A percentile compares a stretch with the other conserved stretches of the same genome.
Conservation (phyloP, 37 sponge, comb jelly and placozoan species). For the Petrosia ficiformis region DNA sequence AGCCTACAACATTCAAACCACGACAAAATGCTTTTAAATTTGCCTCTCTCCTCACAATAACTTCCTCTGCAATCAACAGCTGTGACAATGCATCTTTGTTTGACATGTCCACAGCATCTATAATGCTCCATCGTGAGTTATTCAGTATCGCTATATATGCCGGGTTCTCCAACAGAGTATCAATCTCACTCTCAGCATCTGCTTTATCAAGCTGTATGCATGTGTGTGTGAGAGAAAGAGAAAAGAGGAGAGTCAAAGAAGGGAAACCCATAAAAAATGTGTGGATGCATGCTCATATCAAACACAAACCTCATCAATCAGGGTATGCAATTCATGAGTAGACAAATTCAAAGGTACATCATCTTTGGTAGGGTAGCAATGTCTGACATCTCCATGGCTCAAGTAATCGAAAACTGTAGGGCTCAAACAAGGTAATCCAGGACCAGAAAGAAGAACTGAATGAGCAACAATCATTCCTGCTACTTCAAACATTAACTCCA, state of each 20-base stretch:
- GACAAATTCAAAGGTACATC: constrained; percentile 41
- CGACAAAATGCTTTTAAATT: constrained; percentile 8
- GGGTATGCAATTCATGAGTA: constrained; percentile 6
- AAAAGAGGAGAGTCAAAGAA: no score
- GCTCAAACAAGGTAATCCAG: constrained; percentile 23
- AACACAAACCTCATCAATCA: constrained; percentile 40
- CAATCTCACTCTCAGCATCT: constrained; percentile 5
- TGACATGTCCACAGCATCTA: background rate
- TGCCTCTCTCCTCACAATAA: background rate
- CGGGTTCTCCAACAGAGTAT: constrained; percentile 5
- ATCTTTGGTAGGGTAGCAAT: constrained; percentile 1
- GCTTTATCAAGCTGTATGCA: constrained; percentile 11
- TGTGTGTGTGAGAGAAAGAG: no score
- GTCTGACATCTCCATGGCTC: background rate
- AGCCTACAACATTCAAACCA: background rate
- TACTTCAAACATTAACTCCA: constrained; percentile 27
- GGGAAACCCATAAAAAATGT: no score
- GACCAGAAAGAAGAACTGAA: constrained; percentile 46
- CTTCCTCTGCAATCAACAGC: constrained; percentile 19
- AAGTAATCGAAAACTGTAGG: constrained; percentile 14
- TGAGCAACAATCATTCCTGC: constrained; percentile 48
- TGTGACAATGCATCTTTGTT: constrained; percentile 8
- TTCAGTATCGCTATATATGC: constrained; percentile 6
- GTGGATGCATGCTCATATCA: background rate
- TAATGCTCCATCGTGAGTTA: constrained; percentile 12